Evolutionary conservation across 2,888 invertebrate genomes (phyloP), one percentile per base, ranked within the genome.

Genomic region (Drosophila parthenogenetica): DNA sequence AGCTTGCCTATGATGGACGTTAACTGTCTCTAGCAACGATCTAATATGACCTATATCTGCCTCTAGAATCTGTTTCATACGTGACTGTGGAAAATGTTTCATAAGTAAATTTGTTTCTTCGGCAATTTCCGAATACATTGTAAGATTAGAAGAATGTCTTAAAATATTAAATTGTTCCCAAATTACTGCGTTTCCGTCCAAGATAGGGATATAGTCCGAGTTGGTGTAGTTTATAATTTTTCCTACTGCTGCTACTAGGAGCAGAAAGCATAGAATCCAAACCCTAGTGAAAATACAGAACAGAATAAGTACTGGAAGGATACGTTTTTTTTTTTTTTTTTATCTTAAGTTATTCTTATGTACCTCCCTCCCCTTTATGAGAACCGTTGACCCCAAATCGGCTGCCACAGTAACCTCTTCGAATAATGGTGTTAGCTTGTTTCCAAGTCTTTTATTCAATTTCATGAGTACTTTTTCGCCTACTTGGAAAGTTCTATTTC

Each of bases 191-290:
- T 61, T 14, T 13, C 65, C 61, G 39, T 65, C 69, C 22, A 46
- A 32, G 0, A 69, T 42, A 2, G 65, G 58, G 5, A 61, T 62
- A 14, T 69, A 66, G 5, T 70, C 29, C 1, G 51, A 35, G 13
- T 42, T 14, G 5, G 53, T 13, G 22, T 50, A 64, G 25, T 69
- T 51, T 1, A 39, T n/a, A n/a, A n/a, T 69, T 2, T 25, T 25
- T 11, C 25, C 42, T 2, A 14, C 22, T n/a, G 17, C 1, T 45
- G 14, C n/a, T 10, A 16, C 11, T 3, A 42, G 3, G 5, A 29
- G 1, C 1, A 43, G 7, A 32, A 32, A 10, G 32, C 5, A 10
- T n/a, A 17, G 8, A 11, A 16, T 5, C 5, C 11, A 7, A 14
- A 29, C n/a, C 42, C 42, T 42, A 16, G 10, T 10, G 14, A 51